A percentile compares a stretch with the other conserved stretches of the same genome.
Evolutionary conservation across 2,797 vertebrate genomes (phyloP).

Genomic region (Hydrophis major): DNA sequence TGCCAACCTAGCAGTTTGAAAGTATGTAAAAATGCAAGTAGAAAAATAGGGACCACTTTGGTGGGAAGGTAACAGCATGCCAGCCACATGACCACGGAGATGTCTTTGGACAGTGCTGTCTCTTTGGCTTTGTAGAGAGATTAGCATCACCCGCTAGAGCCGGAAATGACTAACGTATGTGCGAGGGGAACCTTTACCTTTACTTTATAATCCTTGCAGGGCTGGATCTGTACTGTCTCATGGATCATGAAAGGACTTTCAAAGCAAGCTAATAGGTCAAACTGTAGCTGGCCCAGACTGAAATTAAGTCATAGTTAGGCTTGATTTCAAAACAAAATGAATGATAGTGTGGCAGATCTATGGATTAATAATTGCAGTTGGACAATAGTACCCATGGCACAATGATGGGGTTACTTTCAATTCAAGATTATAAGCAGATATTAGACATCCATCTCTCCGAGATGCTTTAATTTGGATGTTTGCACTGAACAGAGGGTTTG

Average conservation of each 20-base stretch:
- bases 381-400: background rate
- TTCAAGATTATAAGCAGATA: background rate
- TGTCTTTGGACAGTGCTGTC: too few species aligned
- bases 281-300: background rate
- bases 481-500: background rate
- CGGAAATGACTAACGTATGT: too few species aligned
- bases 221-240: background rate
- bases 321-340: background rate
- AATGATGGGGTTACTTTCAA: background rate
- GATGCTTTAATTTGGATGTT: background rate
- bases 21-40: too few species aligned
- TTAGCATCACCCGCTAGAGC: too few species aligned
- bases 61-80: too few species aligned
- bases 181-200: too few species aligned
- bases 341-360: background rate
- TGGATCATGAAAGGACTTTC: background rate
- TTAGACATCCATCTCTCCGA: background rate
- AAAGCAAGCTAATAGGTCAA: background rate
- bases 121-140: too few species aligned
- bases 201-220: background rate
- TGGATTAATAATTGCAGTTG: background rate
- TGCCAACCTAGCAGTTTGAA: too few species aligned
- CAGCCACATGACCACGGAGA: too few species aligned
- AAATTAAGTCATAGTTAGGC: background rate
- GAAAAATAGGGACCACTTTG: too few species aligned